Conservation (phyloP, 2,113 vertebrate species). For the Corythaeola cristata region DNA sequence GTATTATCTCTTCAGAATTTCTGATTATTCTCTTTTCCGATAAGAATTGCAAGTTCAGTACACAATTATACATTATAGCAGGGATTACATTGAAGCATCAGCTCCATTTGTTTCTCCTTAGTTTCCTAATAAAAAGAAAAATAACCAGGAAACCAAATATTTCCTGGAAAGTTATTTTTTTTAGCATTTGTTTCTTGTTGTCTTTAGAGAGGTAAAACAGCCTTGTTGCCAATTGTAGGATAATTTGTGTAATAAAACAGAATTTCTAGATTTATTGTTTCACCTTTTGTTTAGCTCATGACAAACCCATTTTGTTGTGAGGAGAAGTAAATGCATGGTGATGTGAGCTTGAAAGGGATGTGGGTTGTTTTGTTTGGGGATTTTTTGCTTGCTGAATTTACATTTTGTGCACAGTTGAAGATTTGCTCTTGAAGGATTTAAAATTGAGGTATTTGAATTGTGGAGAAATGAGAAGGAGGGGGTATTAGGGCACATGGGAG, state of each 20-base stretch:
- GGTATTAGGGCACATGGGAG: not conserved
- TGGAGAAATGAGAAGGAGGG: not conserved
- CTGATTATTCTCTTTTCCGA: not conserved
- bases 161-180: conserved; percentile 51
- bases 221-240: conserved; percentile 39
- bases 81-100: not conserved
- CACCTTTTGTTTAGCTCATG: conserved; percentile 7
- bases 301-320: not conserved
- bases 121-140: conserved; percentile 38
- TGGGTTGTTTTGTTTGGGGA: not conserved
- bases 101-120: not conserved
- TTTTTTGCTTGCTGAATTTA: conserved; percentile 35
- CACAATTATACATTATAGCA: not conserved
- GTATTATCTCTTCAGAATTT: not conserved
- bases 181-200: conserved; percentile 47
- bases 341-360: not conserved
- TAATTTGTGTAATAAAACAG: conserved; percentile 52
- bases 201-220: conserved; percentile 10
- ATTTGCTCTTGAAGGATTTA: conserved; percentile 26
- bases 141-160: conserved; percentile 25
- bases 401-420: not conserved
- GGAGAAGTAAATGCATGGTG: not conserved
- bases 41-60: not conserved
- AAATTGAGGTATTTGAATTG: not conserved
- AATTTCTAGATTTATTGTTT: conserved; percentile 44